A percentile compares a stretch with the other conserved stretches of the same genome.
These are phyloP conservation scores for Hydrocynus forskahlii DNA, from an alignment of 2,797 vertebrate genomes.

Conservation along the genomic window DNA sequence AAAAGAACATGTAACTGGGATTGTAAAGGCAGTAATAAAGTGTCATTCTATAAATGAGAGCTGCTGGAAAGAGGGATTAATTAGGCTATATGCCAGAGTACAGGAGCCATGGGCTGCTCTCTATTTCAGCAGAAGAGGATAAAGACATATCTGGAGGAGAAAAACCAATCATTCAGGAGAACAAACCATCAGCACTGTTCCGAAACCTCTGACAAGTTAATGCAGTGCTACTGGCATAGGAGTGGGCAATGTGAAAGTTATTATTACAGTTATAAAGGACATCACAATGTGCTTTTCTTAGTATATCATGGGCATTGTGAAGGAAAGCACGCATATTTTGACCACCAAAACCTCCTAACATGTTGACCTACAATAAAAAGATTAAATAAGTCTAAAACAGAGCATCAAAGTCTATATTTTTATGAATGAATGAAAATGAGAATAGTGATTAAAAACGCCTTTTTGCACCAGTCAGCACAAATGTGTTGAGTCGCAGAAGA, in stretches of 20 bases:
- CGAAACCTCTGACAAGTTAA: neutral
- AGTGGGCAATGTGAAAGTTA: neutral
- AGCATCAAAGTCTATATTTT: no score
- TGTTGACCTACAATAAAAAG: no score
- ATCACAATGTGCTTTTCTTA: no score
- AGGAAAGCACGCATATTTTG: no score
- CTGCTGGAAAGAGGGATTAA: constrained; percentile 26
- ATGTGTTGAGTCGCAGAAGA: no score
- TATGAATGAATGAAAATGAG: no score
- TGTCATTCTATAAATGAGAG: constrained; percentile 30
- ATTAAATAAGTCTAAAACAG: no score
- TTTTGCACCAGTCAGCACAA: no score
- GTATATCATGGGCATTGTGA: no score
- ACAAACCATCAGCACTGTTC: neutral
- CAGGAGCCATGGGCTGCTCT: constrained; percentile 4
- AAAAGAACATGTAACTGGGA: constrained; percentile 69
- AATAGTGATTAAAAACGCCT: no score
- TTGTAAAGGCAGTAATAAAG: constrained; percentile 62
- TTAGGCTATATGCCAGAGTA: constrained; percentile 44
- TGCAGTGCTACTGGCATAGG: neutral
- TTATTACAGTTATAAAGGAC: no score
- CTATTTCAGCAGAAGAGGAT: constrained; percentile 23
- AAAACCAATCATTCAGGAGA: neutral
- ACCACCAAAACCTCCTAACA: no score
- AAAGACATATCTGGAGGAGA: constrained; percentile 1